Evolutionary conservation across 2,888 invertebrate genomes (phyloP), one percentile per base, ranked within the genome.

Genomic region (Laothoe populi): DNA sequence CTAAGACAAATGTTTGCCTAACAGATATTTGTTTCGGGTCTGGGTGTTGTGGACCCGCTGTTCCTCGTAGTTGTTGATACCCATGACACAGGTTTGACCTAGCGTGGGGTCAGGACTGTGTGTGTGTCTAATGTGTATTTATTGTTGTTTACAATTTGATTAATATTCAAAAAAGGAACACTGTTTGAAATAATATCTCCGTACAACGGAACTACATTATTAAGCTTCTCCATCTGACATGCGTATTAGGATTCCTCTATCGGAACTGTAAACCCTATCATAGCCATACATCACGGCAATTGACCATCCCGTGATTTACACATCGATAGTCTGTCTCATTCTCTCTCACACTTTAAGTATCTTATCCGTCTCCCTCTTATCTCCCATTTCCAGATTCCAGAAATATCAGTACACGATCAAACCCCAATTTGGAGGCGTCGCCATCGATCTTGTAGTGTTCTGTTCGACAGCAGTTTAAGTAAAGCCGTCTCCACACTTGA

Each of bases 391-490:
- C 38, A 53, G 42, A 61, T 58, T 58, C 57, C 38, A 53, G 49
- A 61, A 62, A 62, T 62, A 59, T 62, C 58, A 48, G 60, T 62
- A 49, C 24, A 19, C 58, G 58, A 62, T 58, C 58, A 40, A 62
- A 62, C 48, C 48, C 58, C n/a, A 58, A 62, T 59, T 62, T 62
- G 59, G 31, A 26, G 21, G 19, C 40, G 62, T 46, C 38, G 13
- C 40, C 46, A 62, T 62, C 62, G 48, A 62, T 62, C 62, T 62
- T 46, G 40, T 40, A 21, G 7, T 49, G 48, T 38, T 57, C 44
- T 35, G 40, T 62, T 48, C 26, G 42, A 45, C 58, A 40, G 58
- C 58, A 59, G 59, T 62, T 62, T 59, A 31, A 62, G 44, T 62
- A 58, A 48, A 48, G 58, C 62, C 16, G 38, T 45, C 40, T 26